Conservation (phyloP, 1,140 invertebrate genomes). For the Caligus rogercresseyi region DNA sequence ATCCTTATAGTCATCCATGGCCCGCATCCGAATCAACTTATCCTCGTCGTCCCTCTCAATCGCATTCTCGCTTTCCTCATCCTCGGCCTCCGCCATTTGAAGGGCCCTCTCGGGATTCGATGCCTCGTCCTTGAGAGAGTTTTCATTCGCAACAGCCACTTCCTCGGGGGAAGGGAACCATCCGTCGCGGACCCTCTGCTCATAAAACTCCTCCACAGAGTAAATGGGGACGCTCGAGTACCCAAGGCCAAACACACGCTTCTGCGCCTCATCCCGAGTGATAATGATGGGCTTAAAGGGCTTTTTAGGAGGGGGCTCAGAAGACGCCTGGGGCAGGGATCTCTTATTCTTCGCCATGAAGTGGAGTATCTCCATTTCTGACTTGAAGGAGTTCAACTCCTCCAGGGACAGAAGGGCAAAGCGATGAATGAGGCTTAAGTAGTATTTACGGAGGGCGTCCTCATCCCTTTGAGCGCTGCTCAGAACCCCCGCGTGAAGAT, state of each 20-base stretch:
- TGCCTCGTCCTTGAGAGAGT: conserved; percentile 22
- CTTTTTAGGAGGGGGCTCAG: neutral
- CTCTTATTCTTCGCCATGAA: neutral
- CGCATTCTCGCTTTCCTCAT: conserved; percentile 39
- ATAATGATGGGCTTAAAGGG: conserved; percentile 33
- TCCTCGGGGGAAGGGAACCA: conserved; percentile 32
- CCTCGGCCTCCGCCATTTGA: conserved; percentile 34
- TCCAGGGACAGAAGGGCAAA: neutral
- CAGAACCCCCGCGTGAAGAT: neutral
- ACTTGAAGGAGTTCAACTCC: neutral
- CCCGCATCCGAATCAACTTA: conserved; percentile 41
- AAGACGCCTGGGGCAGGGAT: neutral
- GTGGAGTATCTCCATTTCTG: neutral
- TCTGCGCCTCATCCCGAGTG: conserved; percentile 68
- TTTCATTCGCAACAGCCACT: neutral
- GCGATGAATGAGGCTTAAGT: neutral
- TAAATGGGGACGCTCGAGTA: conserved; percentile 81
- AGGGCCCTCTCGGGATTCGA: conserved; percentile 25
- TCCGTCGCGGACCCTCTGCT: conserved; percentile 61
- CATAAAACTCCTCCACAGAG: conserved; percentile 88
- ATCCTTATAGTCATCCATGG: conserved; percentile 83
- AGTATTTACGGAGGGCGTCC: neutral
- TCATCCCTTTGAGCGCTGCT: neutral
- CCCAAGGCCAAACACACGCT: conserved; percentile 77
- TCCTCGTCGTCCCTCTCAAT: conserved; percentile 55